Conservation (phyloP, 2,113 vertebrate species). For the Phalacrocorax carbo region DNA sequence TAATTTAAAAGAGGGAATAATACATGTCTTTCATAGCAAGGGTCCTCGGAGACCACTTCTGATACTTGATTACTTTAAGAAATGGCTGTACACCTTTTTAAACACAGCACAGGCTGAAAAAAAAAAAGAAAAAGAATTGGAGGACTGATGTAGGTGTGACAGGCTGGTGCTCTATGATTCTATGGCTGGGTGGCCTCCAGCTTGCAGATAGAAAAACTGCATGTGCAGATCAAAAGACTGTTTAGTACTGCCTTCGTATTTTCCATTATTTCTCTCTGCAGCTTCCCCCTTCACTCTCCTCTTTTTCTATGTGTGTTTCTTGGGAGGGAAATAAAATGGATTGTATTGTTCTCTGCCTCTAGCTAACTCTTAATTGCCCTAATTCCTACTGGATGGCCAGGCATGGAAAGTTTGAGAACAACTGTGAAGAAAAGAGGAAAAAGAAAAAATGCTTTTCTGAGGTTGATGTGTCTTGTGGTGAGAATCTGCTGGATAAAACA, state of each 20-base stretch:
- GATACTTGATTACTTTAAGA: not conserved
- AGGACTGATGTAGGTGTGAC: not conserved
- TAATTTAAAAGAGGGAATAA: not conserved
- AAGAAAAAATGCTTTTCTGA: not conserved
- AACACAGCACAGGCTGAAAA: not conserved
- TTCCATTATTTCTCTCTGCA: not conserved
- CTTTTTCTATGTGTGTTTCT: not conserved
- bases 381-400: not conserved
- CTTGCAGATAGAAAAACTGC: not conserved
- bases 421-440: not conserved
- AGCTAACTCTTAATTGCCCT: not conserved
- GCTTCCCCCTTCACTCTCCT: not conserved
- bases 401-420: not conserved
- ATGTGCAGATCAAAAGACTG: not conserved
- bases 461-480: not conserved
- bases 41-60: not conserved
- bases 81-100: not conserved
- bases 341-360: not conserved
- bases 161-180: not conserved
- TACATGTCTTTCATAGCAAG: not conserved
- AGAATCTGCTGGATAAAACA: not conserved
- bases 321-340: not conserved
- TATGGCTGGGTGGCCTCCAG: not conserved
- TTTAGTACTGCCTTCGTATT: not conserved
- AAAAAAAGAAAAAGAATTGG: not conserved